Evolutionary conservation across 2,888 invertebrate species (phyloP), one percentile per base, ranked within the genome.

Genomic region (Carcina quercana): DNA sequence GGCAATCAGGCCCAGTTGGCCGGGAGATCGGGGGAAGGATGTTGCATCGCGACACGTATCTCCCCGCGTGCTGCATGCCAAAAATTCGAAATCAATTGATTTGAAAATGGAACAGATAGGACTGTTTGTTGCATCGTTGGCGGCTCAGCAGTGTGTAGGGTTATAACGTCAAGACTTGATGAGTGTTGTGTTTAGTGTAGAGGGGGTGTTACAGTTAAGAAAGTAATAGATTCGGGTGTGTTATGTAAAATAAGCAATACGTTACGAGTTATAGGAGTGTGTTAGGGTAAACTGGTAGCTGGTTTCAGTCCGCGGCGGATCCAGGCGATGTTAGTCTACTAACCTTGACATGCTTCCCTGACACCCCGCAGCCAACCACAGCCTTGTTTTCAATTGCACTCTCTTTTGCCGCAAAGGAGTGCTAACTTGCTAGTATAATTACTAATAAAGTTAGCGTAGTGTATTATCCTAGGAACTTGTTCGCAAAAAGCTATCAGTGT

Each of bases 301-400:
- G 52, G 59, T 68, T 65, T 68, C 68, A 62, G 70, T 64, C 65
- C 58, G 47, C 59, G 67, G 65, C 65, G 58, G 64, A 54, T 56
- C 61, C 59, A 66, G 64, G 61, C 64, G 58, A 64, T 66, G 67
- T 53, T 55, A 60, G 66, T 50, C 24, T 12, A 11, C 57, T 71
- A 75, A 78, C 82, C 82, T 83, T 83, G 82, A 79, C 82, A 80
- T 73, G 54, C 63, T 82, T 79, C 79, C 74, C 78, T n/a, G n/a
- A n/a, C n/a, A n/a, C n/a, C 79, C 76, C 80, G 75, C 63, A 71
- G 55, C 63, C 60, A n/a, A 60, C 59, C 60, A 54, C 64, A 66
- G 69, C 72, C 74, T 78, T 74, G 71, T 71, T 74, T 73, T 73
- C 62, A 57, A 61, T 70, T 76, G 70, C 75, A 76, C 71, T 72